These are phyloP conservation scores for Contarinia nasturtii DNA, from an alignment of 1,140 invertebrate species.

Conservation along the genomic window DNA sequence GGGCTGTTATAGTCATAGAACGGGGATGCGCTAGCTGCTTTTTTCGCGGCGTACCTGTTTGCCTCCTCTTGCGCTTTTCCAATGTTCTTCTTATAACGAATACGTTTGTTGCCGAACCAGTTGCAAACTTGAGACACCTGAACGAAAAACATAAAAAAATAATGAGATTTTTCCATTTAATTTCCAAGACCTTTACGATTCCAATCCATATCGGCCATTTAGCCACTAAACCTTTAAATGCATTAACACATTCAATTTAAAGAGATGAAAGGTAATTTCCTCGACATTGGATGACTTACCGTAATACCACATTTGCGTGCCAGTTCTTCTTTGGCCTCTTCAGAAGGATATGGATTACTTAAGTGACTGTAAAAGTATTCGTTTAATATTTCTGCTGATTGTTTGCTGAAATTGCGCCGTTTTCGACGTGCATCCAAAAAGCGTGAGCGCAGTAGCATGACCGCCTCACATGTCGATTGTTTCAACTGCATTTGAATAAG, in stretches of 20 bases:
- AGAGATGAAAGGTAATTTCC: no score
- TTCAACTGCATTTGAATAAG: constrained; percentile 99
- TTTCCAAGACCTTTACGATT: no score
- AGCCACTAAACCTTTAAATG: no score
- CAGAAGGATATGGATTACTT: constrained; percentile 97
- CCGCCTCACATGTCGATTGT: constrained; percentile 99
- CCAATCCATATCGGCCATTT: no score
- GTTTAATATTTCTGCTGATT: constrained; percentile 98
- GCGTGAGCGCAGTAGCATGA: constrained; percentile 85
- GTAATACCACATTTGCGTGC: constrained; percentile 99
- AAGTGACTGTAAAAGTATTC: constrained; percentile 99
- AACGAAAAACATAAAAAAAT: no score
- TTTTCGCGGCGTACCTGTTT: constrained; percentile 97
- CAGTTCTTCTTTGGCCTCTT: constrained; percentile 98
- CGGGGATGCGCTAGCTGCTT: constrained; percentile 86
- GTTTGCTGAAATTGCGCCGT: constrained; percentile 98
- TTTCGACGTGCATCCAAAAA: constrained; percentile 97
- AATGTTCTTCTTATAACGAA: constrained; percentile 99
- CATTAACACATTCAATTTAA: no score
- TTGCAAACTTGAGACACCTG: constrained; percentile 64
- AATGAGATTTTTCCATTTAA: no score
- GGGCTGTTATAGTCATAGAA: constrained; percentile 31
- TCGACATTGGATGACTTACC: no score
- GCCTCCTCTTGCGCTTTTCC: constrained; percentile 99
- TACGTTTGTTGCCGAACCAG: constrained; percentile 99